Evolutionary conservation across 2,113 vertebrate species (phyloP).

Genomic region (Prinia subflava): DNA sequence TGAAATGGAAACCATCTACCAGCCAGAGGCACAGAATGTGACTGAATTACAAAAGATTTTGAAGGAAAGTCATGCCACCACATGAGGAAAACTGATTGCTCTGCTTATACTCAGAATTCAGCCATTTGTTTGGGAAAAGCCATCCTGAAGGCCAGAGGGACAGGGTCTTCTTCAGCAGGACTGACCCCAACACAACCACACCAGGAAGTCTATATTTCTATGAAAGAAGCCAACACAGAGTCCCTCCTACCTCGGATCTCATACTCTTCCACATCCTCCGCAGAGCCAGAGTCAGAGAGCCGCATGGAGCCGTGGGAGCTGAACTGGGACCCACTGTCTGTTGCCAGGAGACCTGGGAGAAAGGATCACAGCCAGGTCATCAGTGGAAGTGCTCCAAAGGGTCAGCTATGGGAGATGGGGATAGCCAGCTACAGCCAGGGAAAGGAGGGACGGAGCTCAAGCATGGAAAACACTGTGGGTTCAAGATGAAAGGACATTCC

Average conservation of each 20-base stretch:
- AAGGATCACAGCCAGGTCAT: neutral
- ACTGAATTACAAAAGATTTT: neutral
- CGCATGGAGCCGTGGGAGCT: conserved; percentile 85
- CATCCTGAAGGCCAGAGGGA: neutral
- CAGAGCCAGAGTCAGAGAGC: conserved; percentile 87
- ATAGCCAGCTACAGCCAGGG: neutral
- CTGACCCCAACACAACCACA: neutral
- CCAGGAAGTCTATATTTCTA: neutral
- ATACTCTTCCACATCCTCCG: conserved; percentile 86
- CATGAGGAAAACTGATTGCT: neutral
- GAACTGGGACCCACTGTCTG: conserved; percentile 87
- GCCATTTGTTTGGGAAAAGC: neutral
- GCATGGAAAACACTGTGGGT: neutral
- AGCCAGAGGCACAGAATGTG: neutral
- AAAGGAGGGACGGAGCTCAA: neutral
- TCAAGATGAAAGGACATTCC: neutral
- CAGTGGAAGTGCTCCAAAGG: neutral
- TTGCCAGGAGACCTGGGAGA: conserved; percentile 77
- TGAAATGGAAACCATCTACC: neutral
- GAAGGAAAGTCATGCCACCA: neutral
- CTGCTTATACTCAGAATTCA: neutral
- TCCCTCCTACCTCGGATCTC: conserved; percentile 85
- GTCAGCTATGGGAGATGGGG: neutral
- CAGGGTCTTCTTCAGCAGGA: neutral
- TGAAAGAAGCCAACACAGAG: neutral